Evolutionary conservation across 2,113 vertebrate genomes (phyloP), one percentile per base, ranked within the genome.

Genomic region (Cavia porcellus): DNA sequence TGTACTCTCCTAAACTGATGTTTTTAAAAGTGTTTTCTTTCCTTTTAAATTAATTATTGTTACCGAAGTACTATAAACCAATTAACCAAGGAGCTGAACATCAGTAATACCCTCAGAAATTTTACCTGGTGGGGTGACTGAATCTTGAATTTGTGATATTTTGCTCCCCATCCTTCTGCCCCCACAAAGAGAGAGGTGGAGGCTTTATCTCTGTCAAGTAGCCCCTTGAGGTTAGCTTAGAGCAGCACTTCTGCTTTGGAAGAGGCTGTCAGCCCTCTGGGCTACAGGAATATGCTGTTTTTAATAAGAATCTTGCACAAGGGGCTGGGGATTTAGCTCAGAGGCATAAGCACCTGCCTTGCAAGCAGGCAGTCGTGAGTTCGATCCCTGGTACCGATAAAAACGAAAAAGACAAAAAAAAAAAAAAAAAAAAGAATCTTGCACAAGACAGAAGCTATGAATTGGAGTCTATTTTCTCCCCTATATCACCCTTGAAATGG

Each of bases 211-310:
- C 87, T 98, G 95, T 94, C 0, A 28, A 98, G 94, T 96, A 98
- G 97, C 98, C 98, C 98, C 98, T 95, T 96, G 98, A 98, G 98
- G 97, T 98, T 98, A 97, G 97, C 98, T 98, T 14, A 92, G 85
- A 98, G 98, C 97, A 98, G 97, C 85, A 35, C 72, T 32, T 92
- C 94, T 90, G 96, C 98, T 98, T 98, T 98, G 98, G 98, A 98
- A 97, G 96, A 98, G 96, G 94, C 98, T 98, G 98, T 98, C 98
- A 99, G 98, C 98, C 98, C 98, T 98, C 98, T 99, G 98, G 98
- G 98, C 98, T 98, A 98, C 98, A 98, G 98, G 88, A 83, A 97
- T 98, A 87, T 97, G 97, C 96, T 98, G 95, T 79, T 98, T 98
- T 98, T 98, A 98, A 98, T 98, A 99, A 98, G n/a, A n/a, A n/a